phyloP scores from a whole-genome alignment of 2,113 vertebrate species.

The Hydrochoerus hydrochaeris region DNA sequence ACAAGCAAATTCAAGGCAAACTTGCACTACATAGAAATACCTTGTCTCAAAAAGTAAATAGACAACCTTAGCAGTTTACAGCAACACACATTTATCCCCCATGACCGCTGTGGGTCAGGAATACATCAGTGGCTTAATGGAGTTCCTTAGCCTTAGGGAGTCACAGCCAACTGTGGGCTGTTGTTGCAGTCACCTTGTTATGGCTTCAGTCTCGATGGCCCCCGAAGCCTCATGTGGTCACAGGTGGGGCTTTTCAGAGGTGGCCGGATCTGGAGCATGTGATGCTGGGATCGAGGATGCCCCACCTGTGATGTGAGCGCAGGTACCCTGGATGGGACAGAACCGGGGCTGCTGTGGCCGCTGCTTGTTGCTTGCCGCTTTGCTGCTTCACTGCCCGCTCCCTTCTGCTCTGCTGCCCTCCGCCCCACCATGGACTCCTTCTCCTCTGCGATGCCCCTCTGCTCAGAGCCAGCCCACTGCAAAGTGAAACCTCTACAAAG shows the following conservation, averaged over 20 bases:
- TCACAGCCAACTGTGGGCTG: not conserved
- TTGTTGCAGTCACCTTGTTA: not conserved
- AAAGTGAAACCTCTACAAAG: not conserved
- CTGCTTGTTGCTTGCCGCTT: not conserved
- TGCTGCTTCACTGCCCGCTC: too few species aligned
- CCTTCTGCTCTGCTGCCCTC: not conserved
- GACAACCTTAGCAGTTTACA: not conserved
- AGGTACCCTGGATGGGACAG: not conserved
- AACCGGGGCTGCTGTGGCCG: not conserved
- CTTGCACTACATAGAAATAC: too few species aligned
- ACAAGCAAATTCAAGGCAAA: too few species aligned
- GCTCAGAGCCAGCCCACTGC: not conserved
- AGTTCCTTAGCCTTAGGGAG: not conserved
- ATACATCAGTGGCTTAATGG: not conserved
- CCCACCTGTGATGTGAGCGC: not conserved
- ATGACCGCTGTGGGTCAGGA: not conserved
- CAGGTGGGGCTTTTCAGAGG: not conserved
- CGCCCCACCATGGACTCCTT: not conserved
- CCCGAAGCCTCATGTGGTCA: not conserved
- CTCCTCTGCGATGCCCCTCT: not conserved
- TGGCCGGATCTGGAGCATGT: not conserved
- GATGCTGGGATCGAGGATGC: not conserved
- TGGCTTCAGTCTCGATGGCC: not conserved
- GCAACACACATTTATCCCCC: not conserved
- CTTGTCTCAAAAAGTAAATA: not conserved